These are phyloP conservation scores for Halyomorpha halys DNA, from an alignment of 1,140 invertebrate species.

Conservation along the genomic window DNA sequence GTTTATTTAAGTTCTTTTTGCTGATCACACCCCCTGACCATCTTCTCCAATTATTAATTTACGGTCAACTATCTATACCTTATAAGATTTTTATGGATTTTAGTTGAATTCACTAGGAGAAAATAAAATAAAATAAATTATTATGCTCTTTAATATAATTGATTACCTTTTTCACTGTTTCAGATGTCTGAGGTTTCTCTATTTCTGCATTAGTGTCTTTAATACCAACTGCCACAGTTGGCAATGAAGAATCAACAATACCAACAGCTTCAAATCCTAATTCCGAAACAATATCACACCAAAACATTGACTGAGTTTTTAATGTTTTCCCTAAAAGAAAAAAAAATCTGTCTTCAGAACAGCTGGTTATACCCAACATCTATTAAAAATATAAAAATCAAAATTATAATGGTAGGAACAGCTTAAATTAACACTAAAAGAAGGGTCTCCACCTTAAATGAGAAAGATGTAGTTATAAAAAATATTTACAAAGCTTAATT, in stretches of 20 bases:
- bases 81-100: neutral
- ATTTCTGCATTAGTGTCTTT: constrained; percentile 36
- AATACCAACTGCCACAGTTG: constrained; percentile 76
- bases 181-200: neutral
- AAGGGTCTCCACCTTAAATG: too few species aligned
- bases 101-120: neutral
- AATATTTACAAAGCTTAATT: too few species aligned
- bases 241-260: constrained; percentile 75
- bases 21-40: too few species aligned
- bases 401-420: too few species aligned
- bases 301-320: constrained; percentile 86
- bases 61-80: neutral
- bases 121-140: neutral
- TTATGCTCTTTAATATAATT: neutral
- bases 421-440: too few species aligned
- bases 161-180: neutral
- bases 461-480: too few species aligned
- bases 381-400: too few species aligned
- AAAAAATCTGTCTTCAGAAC: neutral
- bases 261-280: constrained; percentile 90
- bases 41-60: too few species aligned
- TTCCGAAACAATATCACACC: constrained; percentile 89
- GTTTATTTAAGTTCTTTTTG: too few species aligned
- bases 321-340: constrained; percentile 42
- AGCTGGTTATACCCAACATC: too few species aligned